These are phyloP conservation scores for Malurus leucopterus DNA, from an alignment of 2,797 vertebrate species.

Conservation along the genomic window DNA sequence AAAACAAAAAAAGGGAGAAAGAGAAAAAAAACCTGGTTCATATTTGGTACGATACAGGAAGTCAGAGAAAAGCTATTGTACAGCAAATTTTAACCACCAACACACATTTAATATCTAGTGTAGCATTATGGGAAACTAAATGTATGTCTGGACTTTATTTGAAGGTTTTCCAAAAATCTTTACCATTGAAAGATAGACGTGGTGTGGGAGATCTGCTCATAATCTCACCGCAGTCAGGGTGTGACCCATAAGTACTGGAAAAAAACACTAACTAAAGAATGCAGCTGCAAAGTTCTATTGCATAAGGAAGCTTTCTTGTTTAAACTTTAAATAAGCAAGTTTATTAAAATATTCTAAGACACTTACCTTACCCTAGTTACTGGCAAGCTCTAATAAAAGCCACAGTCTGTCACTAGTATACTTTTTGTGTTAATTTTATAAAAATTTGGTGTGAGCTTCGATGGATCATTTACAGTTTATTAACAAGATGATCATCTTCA, in stretches of 20 bases:
- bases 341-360: constrained; percentile 75
- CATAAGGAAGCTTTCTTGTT: constrained; percentile 72
- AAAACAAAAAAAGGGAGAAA: neutral
- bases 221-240: constrained; percentile 62
- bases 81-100: constrained; percentile 65
- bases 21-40: neutral
- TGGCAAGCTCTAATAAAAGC: constrained; percentile 68
- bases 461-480: constrained; percentile 68
- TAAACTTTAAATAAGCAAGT: constrained; percentile 73
- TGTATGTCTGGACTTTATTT: constrained; percentile 42
- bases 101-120: constrained; percentile 68
- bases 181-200: constrained; percentile 58
- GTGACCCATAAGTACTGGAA: constrained; percentile 53
- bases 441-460: constrained; percentile 77
- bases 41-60: constrained; percentile 53
- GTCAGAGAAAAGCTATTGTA: constrained; percentile 62
- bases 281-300: constrained; percentile 70
- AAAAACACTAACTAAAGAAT: constrained; percentile 68
- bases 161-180: constrained; percentile 63
- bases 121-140: constrained; percentile 61
- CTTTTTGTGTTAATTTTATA: constrained; percentile 54
- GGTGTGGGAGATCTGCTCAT: constrained; percentile 53
- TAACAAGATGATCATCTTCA: constrained; percentile 55
- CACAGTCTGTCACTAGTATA: constrained; percentile 69
- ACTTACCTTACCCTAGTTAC: constrained; percentile 72